Percentiles rank a stretch among this genome's conserved stretches.
Evolutionary conservation across 2,797 vertebrate species (phyloP).

Genomic region (Hydrolagus colliei): DNA sequence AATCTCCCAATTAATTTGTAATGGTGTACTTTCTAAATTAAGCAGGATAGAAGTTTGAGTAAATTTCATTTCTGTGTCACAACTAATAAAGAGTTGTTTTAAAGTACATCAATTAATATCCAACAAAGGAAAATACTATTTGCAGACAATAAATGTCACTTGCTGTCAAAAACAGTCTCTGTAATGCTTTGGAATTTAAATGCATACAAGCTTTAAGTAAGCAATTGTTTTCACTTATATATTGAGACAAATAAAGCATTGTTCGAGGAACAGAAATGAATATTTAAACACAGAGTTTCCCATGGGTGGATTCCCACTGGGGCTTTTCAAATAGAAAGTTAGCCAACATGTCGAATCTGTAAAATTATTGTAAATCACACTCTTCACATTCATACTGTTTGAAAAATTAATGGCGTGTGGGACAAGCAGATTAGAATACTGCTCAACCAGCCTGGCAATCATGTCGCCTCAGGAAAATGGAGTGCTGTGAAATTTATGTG

Average conservation of each 20-base stretch:
- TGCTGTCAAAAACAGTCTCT: background rate
- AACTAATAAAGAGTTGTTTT: background rate
- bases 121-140: background rate
- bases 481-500: background rate
- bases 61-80: background rate
- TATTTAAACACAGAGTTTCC: slow-evolving; percentile 2
- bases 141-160: background rate
- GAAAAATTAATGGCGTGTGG: slow-evolving; percentile 29
- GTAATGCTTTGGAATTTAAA: slow-evolving; percentile 1
- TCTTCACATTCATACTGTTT: slow-evolving; percentile 24
- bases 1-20: too few species aligned
- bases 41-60: background rate
- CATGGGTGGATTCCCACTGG: slow-evolving; percentile 12
- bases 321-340: slow-evolving; percentile 20
- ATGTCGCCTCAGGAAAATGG: background rate
- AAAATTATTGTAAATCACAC: slow-evolving; percentile 25
- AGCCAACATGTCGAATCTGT: background rate
- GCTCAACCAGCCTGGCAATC: slow-evolving; percentile 20
- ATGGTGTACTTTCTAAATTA: too few species aligned
- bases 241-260: slow-evolving; percentile 11
- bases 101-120: background rate
- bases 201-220: background rate
- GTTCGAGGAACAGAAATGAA: slow-evolving; percentile 11
- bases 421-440: slow-evolving; percentile 31
- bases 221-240: background rate